phyloP scores from a whole-genome alignment of 2,797 vertebrate genomes.

The Dendrocincla tyrannina region DNA sequence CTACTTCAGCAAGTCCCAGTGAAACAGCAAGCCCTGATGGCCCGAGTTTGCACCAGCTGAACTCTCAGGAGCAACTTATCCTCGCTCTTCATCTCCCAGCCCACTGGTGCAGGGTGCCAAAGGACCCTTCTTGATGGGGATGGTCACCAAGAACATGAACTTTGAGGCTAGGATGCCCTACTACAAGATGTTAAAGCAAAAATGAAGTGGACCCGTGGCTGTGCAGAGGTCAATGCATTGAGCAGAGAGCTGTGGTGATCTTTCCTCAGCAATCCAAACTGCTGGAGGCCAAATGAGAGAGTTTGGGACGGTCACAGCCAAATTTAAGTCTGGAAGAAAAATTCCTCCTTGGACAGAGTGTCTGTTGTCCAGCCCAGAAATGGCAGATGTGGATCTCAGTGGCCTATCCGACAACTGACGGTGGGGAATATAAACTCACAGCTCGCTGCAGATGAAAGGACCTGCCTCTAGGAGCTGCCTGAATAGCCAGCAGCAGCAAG shows the following conservation, averaged over 20 bases:
- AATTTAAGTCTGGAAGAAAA: neutral
- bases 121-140: neutral
- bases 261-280: neutral
- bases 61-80: neutral
- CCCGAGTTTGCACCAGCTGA: accelerated
- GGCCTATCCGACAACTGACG: neutral
- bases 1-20: neutral
- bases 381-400: neutral
- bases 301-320: neutral
- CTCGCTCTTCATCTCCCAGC: neutral
- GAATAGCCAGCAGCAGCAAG: neutral
- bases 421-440: neutral
- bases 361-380: neutral
- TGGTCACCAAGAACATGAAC: neutral
- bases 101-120: neutral
- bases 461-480: neutral
- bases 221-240: neutral
- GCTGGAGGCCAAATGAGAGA: neutral
- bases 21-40: neutral
- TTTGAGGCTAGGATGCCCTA: neutral
- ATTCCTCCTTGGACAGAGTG: neutral
- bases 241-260: neutral
- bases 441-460: neutral
- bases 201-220: neutral
- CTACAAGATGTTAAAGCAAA: neutral